Evolutionary conservation across 2,797 vertebrate species (phyloP).

Genomic region (Cuculus canorus): DNA sequence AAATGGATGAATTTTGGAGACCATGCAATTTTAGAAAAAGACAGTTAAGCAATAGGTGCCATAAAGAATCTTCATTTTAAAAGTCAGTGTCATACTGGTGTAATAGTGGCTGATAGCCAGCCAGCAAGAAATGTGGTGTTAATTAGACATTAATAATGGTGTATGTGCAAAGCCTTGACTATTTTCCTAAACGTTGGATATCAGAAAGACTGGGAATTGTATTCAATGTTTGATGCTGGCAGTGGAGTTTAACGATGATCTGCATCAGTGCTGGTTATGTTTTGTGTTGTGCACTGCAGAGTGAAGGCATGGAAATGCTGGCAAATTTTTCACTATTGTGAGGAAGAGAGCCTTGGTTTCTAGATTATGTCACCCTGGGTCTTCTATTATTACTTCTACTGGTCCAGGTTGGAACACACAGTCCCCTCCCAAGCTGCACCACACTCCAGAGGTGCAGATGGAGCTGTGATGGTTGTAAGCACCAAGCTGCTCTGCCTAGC

Average conservation of each 20-base stretch:
- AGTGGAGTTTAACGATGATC: background rate
- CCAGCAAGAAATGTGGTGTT: background rate
- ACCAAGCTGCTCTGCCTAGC: background rate
- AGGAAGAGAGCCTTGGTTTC: background rate
- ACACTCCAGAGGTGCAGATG: background rate
- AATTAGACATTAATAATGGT: conserved; percentile 3
- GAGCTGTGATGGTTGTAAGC: background rate
- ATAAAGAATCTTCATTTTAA: conserved; percentile 17
- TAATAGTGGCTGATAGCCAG: background rate
- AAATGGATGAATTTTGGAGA: conserved; percentile 48
- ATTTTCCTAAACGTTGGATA: background rate
- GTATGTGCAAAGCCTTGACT: background rate
- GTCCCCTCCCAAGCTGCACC: background rate
- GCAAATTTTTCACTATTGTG: background rate
- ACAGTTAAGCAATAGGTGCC: conserved; percentile 5
- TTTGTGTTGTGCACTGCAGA: background rate
- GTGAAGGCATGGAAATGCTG: conserved; percentile 7
- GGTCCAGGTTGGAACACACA: background rate
- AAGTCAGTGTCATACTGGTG: background rate
- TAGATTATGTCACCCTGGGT: background rate
- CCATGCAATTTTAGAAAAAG: conserved; percentile 10
- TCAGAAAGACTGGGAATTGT: background rate
- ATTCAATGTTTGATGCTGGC: background rate
- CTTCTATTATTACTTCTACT: background rate
- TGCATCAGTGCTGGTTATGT: background rate